A percentile compares a stretch with the other conserved stretches of the same genome.
Conservation (phyloP, 1,140 invertebrate species). For the Asobara japonica region DNA sequence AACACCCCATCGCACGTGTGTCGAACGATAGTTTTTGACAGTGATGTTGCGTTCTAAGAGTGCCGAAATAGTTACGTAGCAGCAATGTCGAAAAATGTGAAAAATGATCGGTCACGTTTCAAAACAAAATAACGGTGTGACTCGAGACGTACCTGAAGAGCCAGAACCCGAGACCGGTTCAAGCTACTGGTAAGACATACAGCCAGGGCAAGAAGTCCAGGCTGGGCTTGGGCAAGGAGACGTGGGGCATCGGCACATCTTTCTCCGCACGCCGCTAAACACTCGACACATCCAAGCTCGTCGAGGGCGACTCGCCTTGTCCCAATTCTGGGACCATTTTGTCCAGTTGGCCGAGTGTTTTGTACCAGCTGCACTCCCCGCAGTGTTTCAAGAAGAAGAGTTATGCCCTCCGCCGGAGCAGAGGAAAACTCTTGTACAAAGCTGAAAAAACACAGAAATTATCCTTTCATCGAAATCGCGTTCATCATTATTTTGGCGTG, state of each 20-base stretch:
- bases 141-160: constrained; percentile 84
- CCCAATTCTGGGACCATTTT: constrained; percentile 62
- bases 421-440: constrained; percentile 91
- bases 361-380: constrained; percentile 85
- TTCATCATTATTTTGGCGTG: no score
- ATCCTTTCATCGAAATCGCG: background rate
- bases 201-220: constrained; percentile 86
- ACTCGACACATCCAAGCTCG: constrained; percentile 90
- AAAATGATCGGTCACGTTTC: no score
- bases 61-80: no score
- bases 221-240: constrained; percentile 78
- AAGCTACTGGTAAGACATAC: constrained; percentile 88
- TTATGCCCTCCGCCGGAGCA: constrained; percentile 84
- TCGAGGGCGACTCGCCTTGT: constrained; percentile 78
- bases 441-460: constrained; percentile 64
- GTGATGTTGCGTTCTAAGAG: no score
- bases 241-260: constrained; percentile 79
- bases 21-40: no score
- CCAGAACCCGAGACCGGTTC: constrained; percentile 82
- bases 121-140: no score
- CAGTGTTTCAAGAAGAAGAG: constrained; percentile 81
- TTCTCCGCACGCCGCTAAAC: constrained; percentile 80
- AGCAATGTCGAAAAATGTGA: no score
- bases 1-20: no score
- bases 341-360: constrained; percentile 65